Conservation (phyloP, 2,113 vertebrate genomes). For the Cariama cristata region DNA sequence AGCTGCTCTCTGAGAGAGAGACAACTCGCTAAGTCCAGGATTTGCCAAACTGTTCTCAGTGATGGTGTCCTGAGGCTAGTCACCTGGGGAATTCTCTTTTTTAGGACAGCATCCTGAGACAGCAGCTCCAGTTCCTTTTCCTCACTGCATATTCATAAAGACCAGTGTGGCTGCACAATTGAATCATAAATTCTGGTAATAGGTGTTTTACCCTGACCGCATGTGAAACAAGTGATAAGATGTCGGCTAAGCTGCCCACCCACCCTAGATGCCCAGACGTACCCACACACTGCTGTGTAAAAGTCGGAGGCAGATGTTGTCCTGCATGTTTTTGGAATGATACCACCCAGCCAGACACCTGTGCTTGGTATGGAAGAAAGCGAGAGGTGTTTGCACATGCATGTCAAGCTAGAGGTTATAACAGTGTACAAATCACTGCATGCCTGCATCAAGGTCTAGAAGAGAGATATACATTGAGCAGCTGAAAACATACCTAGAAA, state of each 20-base stretch:
- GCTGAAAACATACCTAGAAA: background rate
- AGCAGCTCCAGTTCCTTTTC: constrained; percentile 35
- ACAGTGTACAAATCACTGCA: background rate
- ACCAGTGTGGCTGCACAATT: background rate
- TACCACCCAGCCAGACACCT: background rate
- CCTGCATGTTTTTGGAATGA: background rate
- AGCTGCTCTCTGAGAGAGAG: background rate
- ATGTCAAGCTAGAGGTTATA: background rate
- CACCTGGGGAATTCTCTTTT: constrained; percentile 27
- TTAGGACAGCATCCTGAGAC: background rate
- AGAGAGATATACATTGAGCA: background rate
- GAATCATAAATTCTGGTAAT: background rate
- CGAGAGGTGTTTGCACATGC: background rate
- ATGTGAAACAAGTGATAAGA: background rate
- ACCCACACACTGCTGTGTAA: background rate
- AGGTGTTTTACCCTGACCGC: background rate
- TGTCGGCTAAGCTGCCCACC: background rate
- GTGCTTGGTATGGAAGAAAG: background rate
- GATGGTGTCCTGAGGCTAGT: background rate
- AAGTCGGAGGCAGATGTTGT: background rate
- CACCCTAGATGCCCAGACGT: background rate
- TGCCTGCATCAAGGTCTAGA: background rate
- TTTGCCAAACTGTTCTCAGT: constrained; percentile 25
- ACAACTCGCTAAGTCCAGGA: background rate
- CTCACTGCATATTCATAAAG: constrained; percentile 31